Base-by-base conservation (phyloP, 1,140 invertebrate genomes). In the Formica exsecta region DNA sequence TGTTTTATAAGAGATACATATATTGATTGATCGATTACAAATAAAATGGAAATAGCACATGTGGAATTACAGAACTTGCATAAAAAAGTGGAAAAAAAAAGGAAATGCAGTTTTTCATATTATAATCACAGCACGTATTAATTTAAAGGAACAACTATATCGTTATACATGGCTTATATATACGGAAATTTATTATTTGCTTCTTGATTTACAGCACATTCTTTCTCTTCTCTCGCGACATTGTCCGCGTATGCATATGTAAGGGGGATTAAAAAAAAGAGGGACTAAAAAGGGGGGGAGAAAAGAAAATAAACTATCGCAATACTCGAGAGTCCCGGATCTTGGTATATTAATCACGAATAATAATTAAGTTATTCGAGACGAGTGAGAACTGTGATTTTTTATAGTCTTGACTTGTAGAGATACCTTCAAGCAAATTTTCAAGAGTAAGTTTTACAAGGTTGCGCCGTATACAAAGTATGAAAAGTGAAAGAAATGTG, bases 401-500 rank as follows among this genome's bases (percentile, higher is more conserved):
- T 83, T 91, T 91, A 91, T 91, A 90, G 90, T 90, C 87, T 91
- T 89, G 89, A 87, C 86, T 89, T 91, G 89, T 90, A 91, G 90
- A 90, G 66, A 84, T 90, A 88, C 79, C 75, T 84, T 83, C 84
- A 74, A 54, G 84, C 61, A 88, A 91, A 83, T 91, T 91, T 90
- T 90, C 89, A 91, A 90, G 76, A 90, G 25, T 59, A 61, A 57
- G 76, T 90, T 91, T 90, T 91, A 91, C 90, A 89, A 91, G 85
- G 64, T 91, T 89, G 81, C 90, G 81, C 80, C 66, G 89, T 91
- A 89, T 89, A 91, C 86, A 84, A 91, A 87, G n/a, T 61, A 32
- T 9, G 22, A 83, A 61, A 44, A 61, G 32, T 44, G n/a, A 73
- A 73, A 81, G 54, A 81, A 83, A 88, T 87, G 79, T 93, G 89